phyloP scores from a whole-genome alignment of 2,113 vertebrate species.

The Labeo catla region DNA sequence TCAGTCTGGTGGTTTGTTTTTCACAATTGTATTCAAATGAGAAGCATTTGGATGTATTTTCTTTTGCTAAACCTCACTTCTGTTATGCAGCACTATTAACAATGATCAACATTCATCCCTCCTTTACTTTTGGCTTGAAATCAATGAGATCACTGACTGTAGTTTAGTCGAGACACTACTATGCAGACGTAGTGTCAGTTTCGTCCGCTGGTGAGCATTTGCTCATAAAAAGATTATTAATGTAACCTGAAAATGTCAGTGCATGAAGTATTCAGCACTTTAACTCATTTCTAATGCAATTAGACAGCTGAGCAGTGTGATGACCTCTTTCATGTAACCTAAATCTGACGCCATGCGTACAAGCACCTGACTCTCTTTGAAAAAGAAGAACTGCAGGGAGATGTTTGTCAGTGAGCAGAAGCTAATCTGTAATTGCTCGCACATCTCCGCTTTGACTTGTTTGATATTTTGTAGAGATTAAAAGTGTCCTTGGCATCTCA shows the following conservation, averaged over 20 bases:
- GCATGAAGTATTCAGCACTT: not conserved
- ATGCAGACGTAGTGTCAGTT: not conserved
- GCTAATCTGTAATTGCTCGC: not conserved
- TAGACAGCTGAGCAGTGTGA: not conserved
- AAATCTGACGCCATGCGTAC: not conserved
- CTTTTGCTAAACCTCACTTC: not conserved
- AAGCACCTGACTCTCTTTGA: not conserved
- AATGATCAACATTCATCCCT: not conserved
- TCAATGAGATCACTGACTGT: not conserved
- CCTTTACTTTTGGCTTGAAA: not conserved
- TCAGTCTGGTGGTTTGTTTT: not conserved
- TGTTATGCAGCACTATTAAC: not conserved
- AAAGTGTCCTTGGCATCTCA: conserved; percentile 52
- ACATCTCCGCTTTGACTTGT: not conserved
- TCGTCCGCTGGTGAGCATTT: not conserved
- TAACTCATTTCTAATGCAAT: conserved; percentile 8
- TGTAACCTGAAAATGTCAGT: conserved; percentile 4
- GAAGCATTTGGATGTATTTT: not conserved
- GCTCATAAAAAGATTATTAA: conserved; percentile 18
- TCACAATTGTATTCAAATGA: not conserved
- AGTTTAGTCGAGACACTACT: not conserved
- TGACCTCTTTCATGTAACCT: not conserved
- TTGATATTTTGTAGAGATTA: conserved; percentile 11
- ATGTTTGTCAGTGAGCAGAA: not conserved
- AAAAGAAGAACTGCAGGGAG: not conserved